Conservation (phyloP, 1,140 invertebrate genomes). For the Daktulosphaira vitifoliae region DNA sequence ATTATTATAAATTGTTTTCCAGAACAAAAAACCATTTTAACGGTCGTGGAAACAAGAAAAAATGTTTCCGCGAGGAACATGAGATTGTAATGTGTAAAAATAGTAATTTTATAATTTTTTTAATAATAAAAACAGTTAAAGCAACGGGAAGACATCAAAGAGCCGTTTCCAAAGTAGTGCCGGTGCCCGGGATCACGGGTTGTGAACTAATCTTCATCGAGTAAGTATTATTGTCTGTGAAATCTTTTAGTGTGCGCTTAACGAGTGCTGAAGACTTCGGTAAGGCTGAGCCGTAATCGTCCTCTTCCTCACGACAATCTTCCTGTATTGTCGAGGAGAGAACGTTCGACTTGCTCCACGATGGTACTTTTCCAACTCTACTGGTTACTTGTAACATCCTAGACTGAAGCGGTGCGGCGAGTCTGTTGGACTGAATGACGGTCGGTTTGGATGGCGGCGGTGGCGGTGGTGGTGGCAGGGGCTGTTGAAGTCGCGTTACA, state of each 20-base stretch:
- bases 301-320: conserved; percentile 60
- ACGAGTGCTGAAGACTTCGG: conserved; percentile 5
- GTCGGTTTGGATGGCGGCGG: no score
- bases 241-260: background rate
- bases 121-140: no score
- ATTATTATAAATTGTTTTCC: no score
- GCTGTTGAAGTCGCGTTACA: conserved; percentile 44
- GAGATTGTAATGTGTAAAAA: no score
- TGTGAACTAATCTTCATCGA: no score
- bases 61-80: no score
- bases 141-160: conserved; percentile 1
- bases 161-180: conserved; percentile 7
- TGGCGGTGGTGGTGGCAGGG: conserved; percentile 45
- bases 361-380: conserved; percentile 40
- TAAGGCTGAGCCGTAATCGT: conserved; percentile 38
- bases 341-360: conserved; percentile 62
- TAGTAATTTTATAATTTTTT: no score
- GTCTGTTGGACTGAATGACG: no score
- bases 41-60: no score
- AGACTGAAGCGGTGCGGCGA: no score
- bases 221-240: background rate
- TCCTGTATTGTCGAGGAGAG: conserved; percentile 77
- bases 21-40: no score
- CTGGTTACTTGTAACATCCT: no score
- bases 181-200: background rate